These are phyloP conservation scores for Zapornia atra DNA, from an alignment of 2,113 vertebrate genomes.

Conservation along the genomic window DNA sequence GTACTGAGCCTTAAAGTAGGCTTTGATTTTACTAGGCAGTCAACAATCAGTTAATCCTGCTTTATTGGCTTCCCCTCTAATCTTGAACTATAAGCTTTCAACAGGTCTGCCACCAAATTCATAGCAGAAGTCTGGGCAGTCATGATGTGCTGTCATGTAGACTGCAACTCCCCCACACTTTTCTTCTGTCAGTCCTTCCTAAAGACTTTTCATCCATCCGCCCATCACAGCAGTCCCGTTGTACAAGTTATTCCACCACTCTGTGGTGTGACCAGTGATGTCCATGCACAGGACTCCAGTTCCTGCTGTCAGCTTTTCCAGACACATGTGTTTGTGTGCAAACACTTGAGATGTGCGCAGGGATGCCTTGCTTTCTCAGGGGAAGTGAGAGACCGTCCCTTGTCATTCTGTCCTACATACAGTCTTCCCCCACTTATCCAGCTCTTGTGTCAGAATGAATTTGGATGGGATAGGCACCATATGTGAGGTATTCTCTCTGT, in stretches of 20 bases:
- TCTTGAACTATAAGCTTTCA: background rate
- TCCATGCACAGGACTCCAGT: background rate
- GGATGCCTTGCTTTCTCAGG: background rate
- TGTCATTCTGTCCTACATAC: background rate
- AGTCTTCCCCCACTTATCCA: background rate
- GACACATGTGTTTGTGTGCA: background rate
- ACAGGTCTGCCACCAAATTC: background rate
- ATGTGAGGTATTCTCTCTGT: background rate
- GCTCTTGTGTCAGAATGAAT: background rate
- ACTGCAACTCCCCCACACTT: background rate
- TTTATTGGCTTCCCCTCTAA: background rate
- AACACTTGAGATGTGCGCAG: background rate
- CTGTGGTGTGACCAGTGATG: background rate
- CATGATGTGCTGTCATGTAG: background rate
- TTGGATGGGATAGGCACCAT: background rate
- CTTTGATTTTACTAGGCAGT: background rate
- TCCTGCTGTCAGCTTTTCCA: background rate
- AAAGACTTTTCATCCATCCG: background rate
- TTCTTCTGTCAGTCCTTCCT: background rate
- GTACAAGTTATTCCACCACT: background rate
- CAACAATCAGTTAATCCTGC: background rate
- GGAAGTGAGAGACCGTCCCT: background rate
- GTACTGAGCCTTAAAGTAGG: background rate
- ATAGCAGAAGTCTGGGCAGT: background rate
- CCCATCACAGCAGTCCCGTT: background rate